phyloP scores from a whole-genome alignment of 2,797 vertebrate genomes.

The Malacoraja senta region DNA sequence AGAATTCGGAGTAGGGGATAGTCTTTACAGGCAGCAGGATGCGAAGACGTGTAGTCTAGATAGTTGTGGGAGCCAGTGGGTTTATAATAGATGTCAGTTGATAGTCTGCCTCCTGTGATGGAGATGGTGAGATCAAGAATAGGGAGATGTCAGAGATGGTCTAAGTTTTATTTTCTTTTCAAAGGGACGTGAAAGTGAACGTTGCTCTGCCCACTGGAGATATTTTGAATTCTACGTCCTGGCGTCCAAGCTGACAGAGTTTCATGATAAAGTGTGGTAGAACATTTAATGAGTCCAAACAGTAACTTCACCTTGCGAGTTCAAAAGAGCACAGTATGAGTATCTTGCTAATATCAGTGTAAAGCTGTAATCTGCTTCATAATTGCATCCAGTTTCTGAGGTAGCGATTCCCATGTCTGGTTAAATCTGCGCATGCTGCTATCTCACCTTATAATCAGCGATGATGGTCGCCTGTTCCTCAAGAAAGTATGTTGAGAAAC shows the following conservation, averaged over 20 bases:
- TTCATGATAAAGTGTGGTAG: slow-evolving; percentile 72
- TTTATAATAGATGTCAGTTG: no score
- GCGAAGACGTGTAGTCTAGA: no score
- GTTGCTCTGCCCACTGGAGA: slow-evolving; percentile 76
- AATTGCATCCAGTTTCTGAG: neutral
- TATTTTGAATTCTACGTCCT: slow-evolving; percentile 95
- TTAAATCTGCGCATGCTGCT: neutral
- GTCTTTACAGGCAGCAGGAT: no score
- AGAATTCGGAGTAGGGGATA: no score
- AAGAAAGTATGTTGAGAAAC: neutral
- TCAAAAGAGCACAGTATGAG: neutral
- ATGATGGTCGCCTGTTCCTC: neutral
- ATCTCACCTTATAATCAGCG: neutral
- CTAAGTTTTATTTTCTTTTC: slow-evolving; percentile 38
- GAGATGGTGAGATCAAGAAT: neutral
- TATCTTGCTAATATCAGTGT: neutral
- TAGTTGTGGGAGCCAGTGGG: no score
- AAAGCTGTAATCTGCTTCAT: neutral
- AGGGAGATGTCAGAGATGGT: no score
- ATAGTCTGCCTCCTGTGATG: neutral
- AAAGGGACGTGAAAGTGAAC: slow-evolving; percentile 78
- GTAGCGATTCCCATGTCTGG: neutral
- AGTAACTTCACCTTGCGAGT: neutral
- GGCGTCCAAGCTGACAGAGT: slow-evolving; percentile 91
- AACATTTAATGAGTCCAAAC: neutral